Percentiles rank a stretch among this genome's conserved stretches.
Evolutionary conservation across 1,140 invertebrate species (phyloP).

Genomic region (Manduca sexta): DNA sequence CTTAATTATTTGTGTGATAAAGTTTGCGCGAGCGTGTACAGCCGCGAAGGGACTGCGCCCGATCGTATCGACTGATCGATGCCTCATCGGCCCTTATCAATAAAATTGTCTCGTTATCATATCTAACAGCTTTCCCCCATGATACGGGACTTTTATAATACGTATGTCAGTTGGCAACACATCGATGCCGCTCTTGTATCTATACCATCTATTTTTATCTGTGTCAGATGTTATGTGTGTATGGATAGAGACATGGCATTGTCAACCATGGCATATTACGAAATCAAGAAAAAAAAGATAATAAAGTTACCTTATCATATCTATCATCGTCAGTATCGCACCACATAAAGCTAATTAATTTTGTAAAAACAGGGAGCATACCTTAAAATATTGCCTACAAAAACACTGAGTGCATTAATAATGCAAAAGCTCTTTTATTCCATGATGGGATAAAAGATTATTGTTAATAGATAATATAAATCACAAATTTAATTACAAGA

Average conservation of each 20-base stretch:
- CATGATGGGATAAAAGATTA: too few relatives aligned
- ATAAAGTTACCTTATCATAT: not conserved
- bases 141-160: constrained; percentile 66
- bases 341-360: too few relatives aligned
- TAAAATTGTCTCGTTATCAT: constrained; percentile 69
- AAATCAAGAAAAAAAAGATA: constrained; percentile 29
- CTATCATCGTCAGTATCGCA: too few relatives aligned
- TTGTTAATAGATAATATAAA: too few relatives aligned
- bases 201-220: constrained; percentile 43
- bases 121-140: constrained; percentile 68
- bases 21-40: constrained; percentile 9
- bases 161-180: constrained; percentile 22
- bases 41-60: constrained; percentile 29
- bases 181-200: constrained; percentile 34
- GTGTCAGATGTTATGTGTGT: constrained; percentile 40
- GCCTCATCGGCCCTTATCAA: constrained; percentile 59
- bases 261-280: constrained; percentile 25
- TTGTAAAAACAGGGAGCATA: too few relatives aligned
- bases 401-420: too few relatives aligned
- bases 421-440: too few relatives aligned
- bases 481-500: too few relatives aligned
- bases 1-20: constrained; percentile 15
- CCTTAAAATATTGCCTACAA: too few relatives aligned
- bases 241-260: constrained; percentile 22
- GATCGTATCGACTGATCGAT: constrained; percentile 65